Evolutionary conservation across 37 sponge, comb jelly and placozoan species (phyloP).

Genomic region (Crambe crambe): DNA sequence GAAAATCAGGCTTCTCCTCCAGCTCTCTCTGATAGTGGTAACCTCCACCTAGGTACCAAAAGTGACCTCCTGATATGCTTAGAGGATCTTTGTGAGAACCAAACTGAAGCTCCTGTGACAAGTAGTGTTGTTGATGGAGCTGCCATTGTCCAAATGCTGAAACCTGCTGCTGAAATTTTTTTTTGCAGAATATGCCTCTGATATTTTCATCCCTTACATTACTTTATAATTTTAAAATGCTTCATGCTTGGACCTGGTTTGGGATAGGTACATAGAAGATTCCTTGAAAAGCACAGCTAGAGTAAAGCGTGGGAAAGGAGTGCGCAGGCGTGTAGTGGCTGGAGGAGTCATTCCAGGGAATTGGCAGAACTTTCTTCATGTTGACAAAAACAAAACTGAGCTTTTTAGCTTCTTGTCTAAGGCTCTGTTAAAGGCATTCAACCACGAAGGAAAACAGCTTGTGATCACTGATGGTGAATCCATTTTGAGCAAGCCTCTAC

Average conservation of each 20-base stretch:
- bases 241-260: slow-evolving; percentile 41
- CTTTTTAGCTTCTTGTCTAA: slow-evolving; percentile 2
- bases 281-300: slow-evolving; percentile 30
- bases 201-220: slow-evolving; percentile 42
- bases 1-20: too few species aligned
- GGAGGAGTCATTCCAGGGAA: slow-evolving; percentile 23
- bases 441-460: not conserved
- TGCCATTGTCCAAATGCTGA: slow-evolving; percentile 48
- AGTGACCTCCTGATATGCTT: slow-evolving; percentile 26
- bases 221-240: slow-evolving; percentile 22
- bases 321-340: slow-evolving; percentile 31
- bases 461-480: not conserved
- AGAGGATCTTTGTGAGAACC: slow-evolving; percentile 24
- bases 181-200: slow-evolving; percentile 25
- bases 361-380: slow-evolving; percentile 9
- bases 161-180: slow-evolving; percentile 43
- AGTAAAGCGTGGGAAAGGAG: slow-evolving; percentile 46
- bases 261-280: slow-evolving; percentile 26
- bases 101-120: not conserved
- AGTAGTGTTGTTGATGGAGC: slow-evolving; percentile 45
- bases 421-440: not conserved
- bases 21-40: slow-evolving; percentile 28
- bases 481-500: not conserved
- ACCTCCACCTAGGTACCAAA: slow-evolving; percentile 34
- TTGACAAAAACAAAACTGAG: not conserved